Conservation (phyloP, 2,797 vertebrate species). For the Leucoraja ocellata region DNA sequence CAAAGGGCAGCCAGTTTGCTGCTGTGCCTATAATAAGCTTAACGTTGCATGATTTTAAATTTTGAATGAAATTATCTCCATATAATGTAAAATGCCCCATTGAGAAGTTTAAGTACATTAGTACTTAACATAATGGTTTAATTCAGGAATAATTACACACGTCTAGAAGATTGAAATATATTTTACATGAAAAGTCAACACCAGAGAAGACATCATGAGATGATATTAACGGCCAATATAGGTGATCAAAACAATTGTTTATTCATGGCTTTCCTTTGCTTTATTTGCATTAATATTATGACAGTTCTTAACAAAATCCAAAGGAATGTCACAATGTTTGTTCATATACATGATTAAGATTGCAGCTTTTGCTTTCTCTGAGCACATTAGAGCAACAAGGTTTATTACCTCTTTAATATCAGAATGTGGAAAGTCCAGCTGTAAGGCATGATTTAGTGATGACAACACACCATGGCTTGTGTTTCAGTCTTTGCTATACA, state of each 20-base stretch:
- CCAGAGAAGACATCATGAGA: background rate
- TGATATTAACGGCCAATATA: too few species aligned
- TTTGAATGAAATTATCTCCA: background rate
- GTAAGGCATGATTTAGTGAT: background rate
- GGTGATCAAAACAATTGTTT: background rate
- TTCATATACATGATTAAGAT: background rate
- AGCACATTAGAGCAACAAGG: background rate
- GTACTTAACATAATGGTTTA: background rate
- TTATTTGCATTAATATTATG: slow-evolving; percentile 16
- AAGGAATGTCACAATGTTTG: background rate
- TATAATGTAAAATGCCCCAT: background rate
- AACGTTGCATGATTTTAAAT: background rate
- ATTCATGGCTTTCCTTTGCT: background rate
- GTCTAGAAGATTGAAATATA: background rate
- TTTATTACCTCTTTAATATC: background rate
- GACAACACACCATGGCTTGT: background rate
- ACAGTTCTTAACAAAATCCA: background rate
- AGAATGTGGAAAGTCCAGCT: background rate
- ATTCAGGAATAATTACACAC: background rate
- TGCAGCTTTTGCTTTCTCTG: background rate
- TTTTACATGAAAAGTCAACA: background rate
- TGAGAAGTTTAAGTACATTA: background rate
- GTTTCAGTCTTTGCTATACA: background rate
- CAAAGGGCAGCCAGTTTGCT: background rate
- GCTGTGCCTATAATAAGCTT: background rate